Evolutionary conservation across 2,888 invertebrate genomes (phyloP).

Genomic region (Xanthia icteritia): DNA sequence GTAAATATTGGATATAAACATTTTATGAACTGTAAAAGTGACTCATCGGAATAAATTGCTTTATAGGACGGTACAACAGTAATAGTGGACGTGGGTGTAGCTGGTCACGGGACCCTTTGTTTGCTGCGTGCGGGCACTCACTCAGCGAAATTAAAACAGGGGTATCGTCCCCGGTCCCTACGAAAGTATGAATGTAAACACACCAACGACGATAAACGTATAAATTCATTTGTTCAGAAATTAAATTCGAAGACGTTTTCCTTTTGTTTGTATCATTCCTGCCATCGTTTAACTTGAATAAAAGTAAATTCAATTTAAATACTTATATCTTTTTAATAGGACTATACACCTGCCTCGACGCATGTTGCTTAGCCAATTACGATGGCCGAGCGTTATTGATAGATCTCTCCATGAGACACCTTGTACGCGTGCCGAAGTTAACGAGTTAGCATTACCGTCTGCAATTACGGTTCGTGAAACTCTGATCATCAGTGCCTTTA

Average conservation of each 20-base stretch:
- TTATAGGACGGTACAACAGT: conserved; percentile 75
- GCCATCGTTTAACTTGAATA: conserved; percentile 44
- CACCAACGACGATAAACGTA: conserved; percentile 39
- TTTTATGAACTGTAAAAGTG: conserved; percentile 80
- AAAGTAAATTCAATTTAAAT: conserved; percentile 68
- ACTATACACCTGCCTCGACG: conserved; percentile 81
- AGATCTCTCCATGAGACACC: conserved; percentile 79
- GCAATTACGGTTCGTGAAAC: conserved; percentile 62
- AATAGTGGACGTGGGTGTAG: conserved; percentile 84
- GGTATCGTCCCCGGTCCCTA: conserved; percentile 77
- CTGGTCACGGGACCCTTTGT: conserved; percentile 87
- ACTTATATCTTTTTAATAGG: conserved; percentile 73
- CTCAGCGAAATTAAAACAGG: conserved; percentile 87
- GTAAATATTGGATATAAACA: conserved; percentile 73
- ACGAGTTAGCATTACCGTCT: conserved; percentile 57
- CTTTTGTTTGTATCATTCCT: conserved; percentile 33
- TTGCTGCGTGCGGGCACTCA: conserved; percentile 86
- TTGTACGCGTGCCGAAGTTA: conserved; percentile 79
- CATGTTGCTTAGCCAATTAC: conserved; percentile 80
- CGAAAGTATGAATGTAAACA: conserved; percentile 66
- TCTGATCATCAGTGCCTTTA: conserved; percentile 42
- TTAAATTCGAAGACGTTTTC: conserved; percentile 39
- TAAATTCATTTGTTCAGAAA: conserved; percentile 42
- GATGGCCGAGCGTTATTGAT: conserved; percentile 79
- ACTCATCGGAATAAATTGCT: conserved; percentile 86